Conservation (phyloP, 2,797 vertebrate genomes). For the Sebastes minor region DNA sequence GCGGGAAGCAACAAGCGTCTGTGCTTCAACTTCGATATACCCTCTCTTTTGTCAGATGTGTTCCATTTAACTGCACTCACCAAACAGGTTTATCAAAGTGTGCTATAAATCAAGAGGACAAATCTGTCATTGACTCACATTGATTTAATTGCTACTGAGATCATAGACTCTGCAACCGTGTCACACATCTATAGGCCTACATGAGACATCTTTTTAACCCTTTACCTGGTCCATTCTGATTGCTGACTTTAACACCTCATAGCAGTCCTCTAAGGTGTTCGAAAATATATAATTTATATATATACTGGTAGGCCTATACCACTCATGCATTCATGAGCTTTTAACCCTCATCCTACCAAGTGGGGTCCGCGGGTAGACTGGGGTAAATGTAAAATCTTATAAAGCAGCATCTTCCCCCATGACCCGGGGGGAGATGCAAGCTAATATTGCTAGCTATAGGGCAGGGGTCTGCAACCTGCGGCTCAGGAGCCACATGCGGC, state of each 20-base stretch:
- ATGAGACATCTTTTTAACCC: background rate
- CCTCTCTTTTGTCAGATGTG: background rate
- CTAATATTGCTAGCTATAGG: no score
- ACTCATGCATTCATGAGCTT: background rate
- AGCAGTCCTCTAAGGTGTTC: background rate
- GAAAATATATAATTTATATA: no score
- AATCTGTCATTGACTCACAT: background rate
- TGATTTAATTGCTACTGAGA: background rate
- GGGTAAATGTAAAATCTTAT: no score
- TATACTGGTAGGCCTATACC: background rate
- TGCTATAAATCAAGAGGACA: background rate
- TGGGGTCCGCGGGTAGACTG: no score
- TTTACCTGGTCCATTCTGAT: background rate
- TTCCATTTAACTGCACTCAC: conserved; percentile 41
- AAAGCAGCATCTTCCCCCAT: no score
- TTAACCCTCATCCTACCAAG: background rate
- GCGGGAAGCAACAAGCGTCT: conserved; percentile 3
- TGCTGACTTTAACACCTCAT: background rate
- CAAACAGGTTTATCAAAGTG: conserved; percentile 61
- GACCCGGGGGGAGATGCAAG: no score
- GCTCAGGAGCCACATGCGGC: no score
- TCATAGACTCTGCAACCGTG: background rate
- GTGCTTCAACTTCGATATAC: background rate
- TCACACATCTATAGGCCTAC: background rate
- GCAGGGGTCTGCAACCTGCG: no score